Base-by-base conservation (phyloP, 1,140 invertebrate species). In the Eubasilissa regina region DNA sequence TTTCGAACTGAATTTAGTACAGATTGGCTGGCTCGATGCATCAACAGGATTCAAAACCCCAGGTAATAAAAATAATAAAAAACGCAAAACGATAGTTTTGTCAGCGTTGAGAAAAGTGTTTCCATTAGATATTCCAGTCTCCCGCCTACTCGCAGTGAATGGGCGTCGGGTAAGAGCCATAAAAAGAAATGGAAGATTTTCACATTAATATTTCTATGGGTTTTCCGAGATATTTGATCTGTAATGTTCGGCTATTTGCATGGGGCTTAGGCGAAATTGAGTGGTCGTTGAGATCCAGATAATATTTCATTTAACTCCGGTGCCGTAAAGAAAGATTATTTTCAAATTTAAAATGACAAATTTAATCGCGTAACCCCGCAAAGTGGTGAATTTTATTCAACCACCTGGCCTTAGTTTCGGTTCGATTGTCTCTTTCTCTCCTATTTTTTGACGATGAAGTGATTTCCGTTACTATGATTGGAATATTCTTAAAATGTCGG, bases 131-230 rank as follows among this genome's bases (percentile, higher is more conserved):
- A 35, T 35, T 35, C 25, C 9, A 12, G 11, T 21, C 8, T 9
- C 58, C 58, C 60, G 10, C 11, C 35, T 64, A 11, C 55, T 58
- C 15, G 55, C 17, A 13, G 60, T 35, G 35, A 64, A 64, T 64
- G 60, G 35, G n/a, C 10, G 60, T 21, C 9, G 60, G 60, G 13
- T 64, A 64, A 64, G 60, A 21, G 60, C n/a, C 60, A 12, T 64
- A 64, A 64, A 64, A 64, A 64, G 19, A 25, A 64, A 64, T 64
- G 19, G 60, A 64, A 64, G 19, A 64, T 64, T 64, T 64, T 64
- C 19, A 10, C 60, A 64, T 64, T 64, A 64, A 64, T 64, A 64
- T 64, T 64, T 64, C 60, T 64, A 64, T 64, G 60, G 13, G 19
- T 35, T 64, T 64, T 64, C 19, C 19, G 17, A 64, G 60, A 64